A percentile compares a stretch with the other conserved stretches of the same genome.
Conservation (phyloP, 2,888 invertebrate genomes). For the Andrena bicolor region DNA sequence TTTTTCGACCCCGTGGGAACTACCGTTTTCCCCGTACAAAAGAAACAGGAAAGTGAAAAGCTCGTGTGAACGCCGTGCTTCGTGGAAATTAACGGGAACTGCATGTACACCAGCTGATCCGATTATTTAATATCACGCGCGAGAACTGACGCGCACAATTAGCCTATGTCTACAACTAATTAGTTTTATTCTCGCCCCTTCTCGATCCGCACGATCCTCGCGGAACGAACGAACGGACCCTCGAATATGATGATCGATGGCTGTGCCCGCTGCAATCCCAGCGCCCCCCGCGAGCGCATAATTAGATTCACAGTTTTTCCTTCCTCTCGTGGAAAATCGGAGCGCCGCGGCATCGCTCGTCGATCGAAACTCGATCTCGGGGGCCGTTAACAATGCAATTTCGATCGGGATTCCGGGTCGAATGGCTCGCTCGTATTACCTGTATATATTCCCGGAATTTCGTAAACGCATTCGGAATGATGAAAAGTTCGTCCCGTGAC, state of each 20-base stretch:
- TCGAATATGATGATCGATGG: conserved; percentile 35
- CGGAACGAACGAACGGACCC: neutral
- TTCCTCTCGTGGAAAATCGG: conserved; percentile 1
- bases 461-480: conserved; percentile 41
- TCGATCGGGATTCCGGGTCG: conserved; percentile 20
- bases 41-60: neutral
- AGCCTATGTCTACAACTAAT: conserved; percentile 25
- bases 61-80: neutral
- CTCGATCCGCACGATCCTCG: neutral
- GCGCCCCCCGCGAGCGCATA: conserved; percentile 2
- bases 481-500: conserved; percentile 54
- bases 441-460: neutral
- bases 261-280: neutral
- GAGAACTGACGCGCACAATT: neutral
- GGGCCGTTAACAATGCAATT: conserved; percentile 38
- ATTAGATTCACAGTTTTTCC: conserved; percentile 28
- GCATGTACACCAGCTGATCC: conserved; percentile 8
- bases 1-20: neutral
- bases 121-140: conserved; percentile 7
- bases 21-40: neutral
- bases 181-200: conserved; percentile 12
- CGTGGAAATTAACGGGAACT: conserved; percentile 3
- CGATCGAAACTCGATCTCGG: conserved; percentile 31
- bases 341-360: no score
- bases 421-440: neutral